phyloP scores from a whole-genome alignment of 2,113 vertebrate genomes.

The Esox niger region DNA sequence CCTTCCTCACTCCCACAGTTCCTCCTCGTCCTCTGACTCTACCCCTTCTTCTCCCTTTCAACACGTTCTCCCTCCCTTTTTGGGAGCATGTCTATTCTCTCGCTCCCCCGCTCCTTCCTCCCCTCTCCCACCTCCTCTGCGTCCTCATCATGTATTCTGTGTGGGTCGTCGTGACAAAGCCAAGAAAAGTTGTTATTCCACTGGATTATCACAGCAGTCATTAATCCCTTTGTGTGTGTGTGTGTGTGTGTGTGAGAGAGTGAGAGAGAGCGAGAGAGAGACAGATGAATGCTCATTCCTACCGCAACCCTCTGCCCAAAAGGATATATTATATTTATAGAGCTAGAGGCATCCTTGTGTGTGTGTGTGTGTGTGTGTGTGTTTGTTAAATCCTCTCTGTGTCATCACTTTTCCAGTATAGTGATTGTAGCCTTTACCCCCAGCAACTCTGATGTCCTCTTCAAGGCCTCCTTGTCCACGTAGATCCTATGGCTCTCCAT shows the following conservation, averaged over 20 bases:
- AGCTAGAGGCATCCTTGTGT: slow-evolving; percentile 4
- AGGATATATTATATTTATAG: slow-evolving; percentile 51
- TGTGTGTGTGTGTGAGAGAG: slow-evolving; percentile 3
- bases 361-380: slow-evolving; percentile 9
- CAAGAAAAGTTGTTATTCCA: no score
- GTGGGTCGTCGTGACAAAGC: no score
- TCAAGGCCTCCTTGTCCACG: slow-evolving; percentile 80
- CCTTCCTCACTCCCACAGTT: no score
- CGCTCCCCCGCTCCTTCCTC: slow-evolving; percentile 12
- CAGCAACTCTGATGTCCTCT: slow-evolving; percentile 82
- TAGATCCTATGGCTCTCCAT: slow-evolving; percentile 85
- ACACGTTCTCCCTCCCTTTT: background rate
- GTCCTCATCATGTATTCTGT: slow-evolving; percentile 8
- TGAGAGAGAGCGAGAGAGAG: slow-evolving; percentile 8
- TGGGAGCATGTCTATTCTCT: no score
- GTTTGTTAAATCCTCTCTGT: background rate
- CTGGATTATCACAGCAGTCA: slow-evolving; percentile 21
- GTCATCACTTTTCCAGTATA: background rate
- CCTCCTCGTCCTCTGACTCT: no score
- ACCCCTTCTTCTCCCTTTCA: no score
- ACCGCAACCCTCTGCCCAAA: slow-evolving; percentile 38
- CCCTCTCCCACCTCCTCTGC: slow-evolving; percentile 17
- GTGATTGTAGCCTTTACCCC: slow-evolving; percentile 69
- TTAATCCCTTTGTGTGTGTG: slow-evolving; percentile 18
- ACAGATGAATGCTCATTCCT: slow-evolving; percentile 25